phyloP scores from a whole-genome alignment of 2,888 invertebrate species.

The Diplazon laetatorius region DNA sequence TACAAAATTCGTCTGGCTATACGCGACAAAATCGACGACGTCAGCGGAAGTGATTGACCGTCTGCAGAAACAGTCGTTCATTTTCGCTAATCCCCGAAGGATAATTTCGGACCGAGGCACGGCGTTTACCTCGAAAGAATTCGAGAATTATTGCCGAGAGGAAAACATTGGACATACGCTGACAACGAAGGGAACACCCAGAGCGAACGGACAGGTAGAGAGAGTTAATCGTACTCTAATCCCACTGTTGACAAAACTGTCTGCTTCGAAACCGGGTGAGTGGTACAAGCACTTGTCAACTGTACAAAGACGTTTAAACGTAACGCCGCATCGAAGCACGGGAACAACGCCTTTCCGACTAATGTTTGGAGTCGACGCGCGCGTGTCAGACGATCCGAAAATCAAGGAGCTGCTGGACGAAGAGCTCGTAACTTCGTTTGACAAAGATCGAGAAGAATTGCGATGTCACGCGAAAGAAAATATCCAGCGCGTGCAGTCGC shows the following conservation, averaged over 20 bases:
- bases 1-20: constrained; percentile 73
- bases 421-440: constrained; percentile 20
- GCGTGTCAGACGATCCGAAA: not conserved
- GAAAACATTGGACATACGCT: constrained; percentile 23
- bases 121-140: constrained; percentile 76
- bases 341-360: constrained; percentile 22
- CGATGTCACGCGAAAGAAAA: constrained; percentile 22
- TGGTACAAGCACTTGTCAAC: constrained; percentile 17
- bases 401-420: constrained; percentile 8
- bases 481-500: not conserved
- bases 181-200: constrained; percentile 15
- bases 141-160: constrained; percentile 24
- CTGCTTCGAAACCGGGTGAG: constrained; percentile 28
- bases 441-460: constrained; percentile 15
- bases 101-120: constrained; percentile 77
- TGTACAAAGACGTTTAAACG: constrained; percentile 6
- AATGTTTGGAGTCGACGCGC: too few relatives aligned
- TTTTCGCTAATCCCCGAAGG: constrained; percentile 77
- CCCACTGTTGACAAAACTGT: constrained; percentile 34
- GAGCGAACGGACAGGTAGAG: constrained; percentile 31
- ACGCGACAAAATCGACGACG: constrained; percentile 70
- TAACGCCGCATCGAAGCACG: constrained; percentile 21
- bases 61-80: constrained; percentile 70
- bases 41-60: constrained; percentile 74
- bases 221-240: constrained; percentile 29